A percentile compares a stretch with the other conserved stretches of the same genome.
These are phyloP conservation scores for Drosophila pachea DNA, from an alignment of 1,140 invertebrate genomes.

Conservation along the genomic window DNA sequence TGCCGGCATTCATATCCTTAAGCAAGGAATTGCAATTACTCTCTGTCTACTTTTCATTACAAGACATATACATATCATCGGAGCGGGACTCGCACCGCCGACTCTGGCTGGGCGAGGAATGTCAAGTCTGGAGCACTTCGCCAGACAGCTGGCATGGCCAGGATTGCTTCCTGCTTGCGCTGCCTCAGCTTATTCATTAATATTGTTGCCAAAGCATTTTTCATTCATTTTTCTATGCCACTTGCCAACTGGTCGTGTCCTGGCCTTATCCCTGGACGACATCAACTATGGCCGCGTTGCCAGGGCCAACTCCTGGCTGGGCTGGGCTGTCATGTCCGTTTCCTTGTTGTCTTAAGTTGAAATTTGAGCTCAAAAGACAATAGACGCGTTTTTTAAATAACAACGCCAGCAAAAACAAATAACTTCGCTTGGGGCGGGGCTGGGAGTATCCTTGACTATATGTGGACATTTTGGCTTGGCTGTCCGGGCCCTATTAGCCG, in stretches of 20 bases:
- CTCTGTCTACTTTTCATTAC: constrained; percentile 48
- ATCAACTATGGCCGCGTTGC: constrained; percentile 36
- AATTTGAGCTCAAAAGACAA: constrained; percentile 58
- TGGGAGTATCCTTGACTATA: constrained; percentile 12
- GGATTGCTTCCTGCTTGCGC: constrained; percentile 12
- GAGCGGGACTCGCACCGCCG: constrained; percentile 3
- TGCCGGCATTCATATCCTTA: constrained; percentile 33
- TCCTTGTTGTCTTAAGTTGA: constrained; percentile 52
- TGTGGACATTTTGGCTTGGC: constrained; percentile 46
- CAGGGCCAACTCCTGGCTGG: constrained; percentile 37
- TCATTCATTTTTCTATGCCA: constrained; percentile 58
- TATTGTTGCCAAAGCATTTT: constrained; percentile 65
- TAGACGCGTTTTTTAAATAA: constrained; percentile 44
- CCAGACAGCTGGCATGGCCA: constrained; percentile 38
- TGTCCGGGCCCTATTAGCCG: constrained; percentile 7
- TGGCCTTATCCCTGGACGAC: constrained; percentile 39
- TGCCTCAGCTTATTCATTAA: constrained; percentile 54
- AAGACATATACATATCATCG: constrained; percentile 7
- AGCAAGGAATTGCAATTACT: constrained; percentile 45
- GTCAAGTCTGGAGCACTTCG: constrained; percentile 35
- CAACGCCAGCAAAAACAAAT: constrained; percentile 40
- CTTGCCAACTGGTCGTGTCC: constrained; percentile 23
- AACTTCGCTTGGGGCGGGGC: neutral
- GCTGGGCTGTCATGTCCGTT: constrained; percentile 46
- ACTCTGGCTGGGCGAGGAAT: constrained; percentile 24